Base-by-base conservation (phyloP, 2,113 vertebrate species). In the Melanostigma gelatinosum region DNA sequence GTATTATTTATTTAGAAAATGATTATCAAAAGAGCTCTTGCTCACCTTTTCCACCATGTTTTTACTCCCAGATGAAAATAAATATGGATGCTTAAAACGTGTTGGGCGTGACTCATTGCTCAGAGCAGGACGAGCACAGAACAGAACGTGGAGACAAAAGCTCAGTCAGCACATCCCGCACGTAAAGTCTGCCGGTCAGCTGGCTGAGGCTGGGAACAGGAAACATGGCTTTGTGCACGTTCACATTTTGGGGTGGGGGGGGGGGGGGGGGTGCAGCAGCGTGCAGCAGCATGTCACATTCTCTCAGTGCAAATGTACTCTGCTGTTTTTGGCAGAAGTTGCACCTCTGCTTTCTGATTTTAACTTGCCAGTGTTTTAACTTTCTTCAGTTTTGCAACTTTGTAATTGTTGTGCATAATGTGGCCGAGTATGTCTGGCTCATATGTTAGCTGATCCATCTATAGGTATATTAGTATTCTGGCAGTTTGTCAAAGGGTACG, bases 41-140 rank as follows among this genome's bases (percentile, higher is more conserved):
- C 65, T 77, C 65, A 70, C 68, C 63, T 66, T 90, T 90, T 80
- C 72, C 77, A 85, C 85, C 77, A 63, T 84, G 81, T 91, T 92
- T 93, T 84, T 87, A 93, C 61, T 87, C 70, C 85, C 63, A 22
- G 71, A 74, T 68, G 65, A 88, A 83, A 93, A 88, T 89, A 93
- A 94, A 94, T 32, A 62, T 57, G 79, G 70, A 82, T 85, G 79
- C 82, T 82, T 22, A 29, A 87, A 36, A 54, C 44, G 4, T 68
- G 85, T 72, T 61, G 65, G 36, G 29, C 34, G 44, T 82, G 89
- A 81, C 40, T 91, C 68, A 38, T 87, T 44, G 6, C 67, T 89
- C 46, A 0, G 57, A 76, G 20, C 46, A 50, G 72, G 61, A 74
- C 78, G 27, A 65, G 44, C 66, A 63, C 66, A 71, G 55, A 60